Evolutionary conservation across 2,888 invertebrate genomes (phyloP), one percentile per base, ranked within the genome.

Genomic region (Drosophila algonquin): DNA sequence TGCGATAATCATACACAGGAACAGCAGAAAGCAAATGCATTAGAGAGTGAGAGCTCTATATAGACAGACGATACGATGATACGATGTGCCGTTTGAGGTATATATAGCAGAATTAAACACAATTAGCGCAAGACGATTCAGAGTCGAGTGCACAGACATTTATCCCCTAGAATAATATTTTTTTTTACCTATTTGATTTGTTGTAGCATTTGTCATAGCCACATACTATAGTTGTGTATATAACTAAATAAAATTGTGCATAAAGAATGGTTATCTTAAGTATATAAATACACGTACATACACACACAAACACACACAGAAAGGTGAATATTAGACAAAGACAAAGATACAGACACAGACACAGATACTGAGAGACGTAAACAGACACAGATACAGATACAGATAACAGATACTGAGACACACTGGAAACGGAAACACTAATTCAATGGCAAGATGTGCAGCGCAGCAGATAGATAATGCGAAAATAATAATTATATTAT

Each of bases 161-260:
- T 45, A 56, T 56, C 32, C 57, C 73, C 53, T 72, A 63, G 56
- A 53, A 27, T 40, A 50, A 75, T 72, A 50, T 68, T 59, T 24
- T 59, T 71, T 74, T 73, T 73, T 73, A 69, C 73, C 58, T 56
- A 68, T 72, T 75, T 81, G 62, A 74, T 76, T 69, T 60, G 83
- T 85, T 88, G 79, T 75, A 84, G 76, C 75, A 87, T 80, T 82
- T 76, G 76, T 79, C 89, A 87, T 86, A 85, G 89, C 85, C 76
- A 63, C 73, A 76, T 89, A 80, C 40, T 77, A 87, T 89, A 89
- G 89, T 89, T 86, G 87, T 89, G 89, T 86, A 86, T 82, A 86
- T 89, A 89, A 81, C 73, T 81, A 89, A 78, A 77, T 82, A 79
- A 88, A 81, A 77, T 71, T 71, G 74, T 81, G 81, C 79, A 81